Conservation (phyloP, 1,140 invertebrate genomes). For the Lineus longissimus region DNA sequence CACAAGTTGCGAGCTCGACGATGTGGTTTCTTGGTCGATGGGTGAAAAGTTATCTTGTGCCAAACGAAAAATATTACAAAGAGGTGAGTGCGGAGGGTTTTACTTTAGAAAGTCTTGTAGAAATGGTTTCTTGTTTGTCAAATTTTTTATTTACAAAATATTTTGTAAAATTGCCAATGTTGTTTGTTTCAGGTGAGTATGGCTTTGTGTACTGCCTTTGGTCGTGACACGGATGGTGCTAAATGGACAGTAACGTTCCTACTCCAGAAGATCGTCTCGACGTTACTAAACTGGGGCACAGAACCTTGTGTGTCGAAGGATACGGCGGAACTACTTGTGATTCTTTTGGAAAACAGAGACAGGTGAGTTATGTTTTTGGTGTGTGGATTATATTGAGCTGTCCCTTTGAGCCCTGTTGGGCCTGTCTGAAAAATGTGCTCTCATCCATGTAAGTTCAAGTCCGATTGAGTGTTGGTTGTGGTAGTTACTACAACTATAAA, state of each 20-base stretch:
- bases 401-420: not conserved
- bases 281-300: slow-evolving; percentile 59
- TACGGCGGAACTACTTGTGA: slow-evolving; percentile 60
- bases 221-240: slow-evolving; percentile 60
- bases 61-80: slow-evolving; percentile 64
- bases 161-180: not conserved
- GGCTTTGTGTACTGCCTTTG: slow-evolving; percentile 62
- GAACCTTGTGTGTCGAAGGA: slow-evolving; percentile 62
- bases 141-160: not conserved
- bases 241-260: slow-evolving; percentile 63
- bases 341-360: slow-evolving; percentile 59
- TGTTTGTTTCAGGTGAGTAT: slow-evolving; percentile 54
- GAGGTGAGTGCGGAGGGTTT: slow-evolving; percentile 60
- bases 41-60: slow-evolving; percentile 71
- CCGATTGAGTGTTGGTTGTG: too few species aligned
- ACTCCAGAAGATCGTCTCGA: slow-evolving; percentile 62
- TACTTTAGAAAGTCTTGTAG: slow-evolving; percentile 21
- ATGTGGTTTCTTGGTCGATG: slow-evolving; percentile 79
- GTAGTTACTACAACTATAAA: too few species aligned
- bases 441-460: too few species aligned
- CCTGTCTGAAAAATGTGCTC: not conserved
- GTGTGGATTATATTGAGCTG: too few species aligned
- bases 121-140: not conserved
- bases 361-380: slow-evolving; percentile 60
- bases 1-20: slow-evolving; percentile 72